Evolutionary conservation across 2,888 invertebrate species (phyloP).

Genomic region (Ormyrus nitidulus): DNA sequence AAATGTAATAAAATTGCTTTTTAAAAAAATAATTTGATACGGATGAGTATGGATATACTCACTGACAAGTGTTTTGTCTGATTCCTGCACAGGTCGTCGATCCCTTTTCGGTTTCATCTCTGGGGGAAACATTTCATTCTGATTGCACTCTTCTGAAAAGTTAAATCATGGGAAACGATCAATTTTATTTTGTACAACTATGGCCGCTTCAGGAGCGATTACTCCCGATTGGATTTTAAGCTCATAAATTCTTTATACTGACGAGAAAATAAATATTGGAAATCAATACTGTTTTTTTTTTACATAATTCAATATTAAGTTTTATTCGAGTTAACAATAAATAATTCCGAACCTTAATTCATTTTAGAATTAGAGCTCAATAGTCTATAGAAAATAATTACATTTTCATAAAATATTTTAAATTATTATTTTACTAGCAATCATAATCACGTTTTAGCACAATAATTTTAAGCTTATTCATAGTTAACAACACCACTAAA

Average conservation of each 20-base stretch:
- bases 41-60: constrained; percentile 17
- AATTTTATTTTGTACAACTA: constrained; percentile 11
- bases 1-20: too few relatives aligned
- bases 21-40: too few relatives aligned
- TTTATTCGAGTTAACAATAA: too few relatives aligned
- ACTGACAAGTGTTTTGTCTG: constrained; percentile 53
- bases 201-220: background rate
- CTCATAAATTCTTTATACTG: background rate
- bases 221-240: constrained; percentile 15
- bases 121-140: constrained; percentile 80
- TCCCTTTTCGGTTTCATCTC: constrained; percentile 77
- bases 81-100: constrained; percentile 68
- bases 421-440: too few relatives aligned
- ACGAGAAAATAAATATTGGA: constrained; percentile 7
- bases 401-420: too few relatives aligned
- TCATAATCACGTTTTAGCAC: too few relatives aligned
- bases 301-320: too few relatives aligned
- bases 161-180: constrained; percentile 3
- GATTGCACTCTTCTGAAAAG: constrained; percentile 78
- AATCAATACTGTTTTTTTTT: background rate
- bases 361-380: too few relatives aligned
- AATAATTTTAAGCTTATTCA: too few relatives aligned
- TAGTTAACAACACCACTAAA: too few relatives aligned
- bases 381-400: too few relatives aligned
- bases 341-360: too few relatives aligned